Evolutionary conservation across 2,888 invertebrate species (phyloP), one percentile per base, ranked within the genome.

Genomic region (Pimpla rufipes): DNA sequence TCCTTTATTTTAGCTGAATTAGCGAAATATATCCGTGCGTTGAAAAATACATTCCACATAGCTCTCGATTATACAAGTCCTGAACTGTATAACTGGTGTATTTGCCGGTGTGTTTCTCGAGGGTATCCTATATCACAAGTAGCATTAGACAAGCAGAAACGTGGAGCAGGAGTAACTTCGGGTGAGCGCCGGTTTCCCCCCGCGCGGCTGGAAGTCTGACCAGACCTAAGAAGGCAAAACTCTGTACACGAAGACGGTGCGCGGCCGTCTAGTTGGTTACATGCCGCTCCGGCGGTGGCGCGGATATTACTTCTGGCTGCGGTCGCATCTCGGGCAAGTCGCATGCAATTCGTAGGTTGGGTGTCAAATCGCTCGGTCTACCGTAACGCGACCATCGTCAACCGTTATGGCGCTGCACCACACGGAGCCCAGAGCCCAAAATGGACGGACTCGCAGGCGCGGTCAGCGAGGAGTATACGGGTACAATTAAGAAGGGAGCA

Each of bases 301-400:
- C 68, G 87, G 85, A 83, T 88, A 88, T 89, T 88, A 87, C 85
- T 88, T 84, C 71, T 50, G 83, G 66, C 45, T 82, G 89, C 74
- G 89, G 90, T 89, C 76, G 57, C 88, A 87, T 87, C 84, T 84
- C 78, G 77, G 88, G 84, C 62, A 40, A 83, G 77, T 66, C 75
- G 71, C 18, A n/a, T 11, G 57, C 52, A 66, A 87, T 86, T 79
- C 85, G 85, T 77, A 40, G 75, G 79, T 80, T 68, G 84, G 74
- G 81, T 87, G 87, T 91, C 90, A 88, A 91, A 92, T 91, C 89
- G 89, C 87, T 90, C 86, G 91, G 92, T 89, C 85, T 88, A 91
- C 92, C 92, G 84, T 90, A 92, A 92, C 90, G 91, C 79, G 88
- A 91, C 92, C 92, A 88, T 89, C 89, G 88, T 87, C 87, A 74